Conservation (phyloP, 1,140 invertebrate species). For the Brachionus asplanchnoidis region DNA sequence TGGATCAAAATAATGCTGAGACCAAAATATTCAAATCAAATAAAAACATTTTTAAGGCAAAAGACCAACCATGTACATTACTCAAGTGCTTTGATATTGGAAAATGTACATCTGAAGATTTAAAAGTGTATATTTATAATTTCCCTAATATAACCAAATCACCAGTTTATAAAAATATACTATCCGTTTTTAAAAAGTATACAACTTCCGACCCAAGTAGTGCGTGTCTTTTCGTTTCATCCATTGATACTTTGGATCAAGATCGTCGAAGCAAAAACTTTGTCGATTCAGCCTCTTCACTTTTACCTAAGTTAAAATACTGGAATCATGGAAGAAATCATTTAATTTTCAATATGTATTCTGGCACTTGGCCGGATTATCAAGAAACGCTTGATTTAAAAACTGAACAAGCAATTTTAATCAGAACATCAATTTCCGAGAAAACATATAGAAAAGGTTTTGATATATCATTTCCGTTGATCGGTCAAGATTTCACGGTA, state of each 20-base stretch:
- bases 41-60: background rate
- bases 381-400: conserved; percentile 86
- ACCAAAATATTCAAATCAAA: background rate
- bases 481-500: conserved; percentile 87
- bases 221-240: conserved; percentile 90
- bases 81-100: background rate
- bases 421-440: conserved; percentile 87
- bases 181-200: conserved; percentile 79
- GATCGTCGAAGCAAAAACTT: conserved; percentile 66
- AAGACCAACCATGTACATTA: background rate
- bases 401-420: conserved; percentile 86
- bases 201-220: conserved; percentile 78
- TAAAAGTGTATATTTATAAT: conserved; percentile 1
- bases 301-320: conserved; percentile 68
- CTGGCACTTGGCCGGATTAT: conserved; percentile 98
- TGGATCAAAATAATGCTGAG: background rate
- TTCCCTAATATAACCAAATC: background rate
- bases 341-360: conserved; percentile 95
- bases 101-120: background rate
- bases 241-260: conserved; percentile 86
- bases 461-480: conserved; percentile 92
- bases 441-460: conserved; percentile 77
- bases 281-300: conserved; percentile 76
- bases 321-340: conserved; percentile 97
- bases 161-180: conserved; percentile 73